Conservation (phyloP, 1,140 invertebrate species). For the Cotesia typhae region DNA sequence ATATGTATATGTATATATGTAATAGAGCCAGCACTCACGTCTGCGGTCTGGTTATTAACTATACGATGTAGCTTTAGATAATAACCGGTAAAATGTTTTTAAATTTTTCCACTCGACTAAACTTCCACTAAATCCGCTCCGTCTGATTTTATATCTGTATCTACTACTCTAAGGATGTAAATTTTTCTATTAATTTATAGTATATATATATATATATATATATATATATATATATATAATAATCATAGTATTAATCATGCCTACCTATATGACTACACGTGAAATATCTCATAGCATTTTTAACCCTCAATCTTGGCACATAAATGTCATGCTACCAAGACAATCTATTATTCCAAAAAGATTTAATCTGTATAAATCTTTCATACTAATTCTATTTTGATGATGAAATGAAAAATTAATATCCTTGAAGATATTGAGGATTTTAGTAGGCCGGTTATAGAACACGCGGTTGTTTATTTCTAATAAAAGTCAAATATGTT, state of each 20-base stretch:
- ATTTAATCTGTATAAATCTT: neutral
- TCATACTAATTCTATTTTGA: neutral
- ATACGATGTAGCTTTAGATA: neutral
- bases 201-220: too few species aligned
- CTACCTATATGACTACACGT: neutral
- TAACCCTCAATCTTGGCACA: neutral
- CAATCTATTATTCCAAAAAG: neutral
- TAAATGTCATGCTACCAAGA: neutral
- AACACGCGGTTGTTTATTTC: too few species aligned
- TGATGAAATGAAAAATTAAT: neutral
- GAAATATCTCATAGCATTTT: neutral
- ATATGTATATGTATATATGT: too few species aligned
- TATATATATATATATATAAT: too few species aligned
- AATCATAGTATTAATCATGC: neutral
- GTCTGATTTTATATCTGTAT: slow-evolving; percentile 1
- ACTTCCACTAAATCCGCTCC: neutral
- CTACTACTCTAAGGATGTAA: neutral
- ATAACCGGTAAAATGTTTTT: slow-evolving; percentile 11
- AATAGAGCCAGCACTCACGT: too few species aligned
- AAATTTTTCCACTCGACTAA: slow-evolving; percentile 28
- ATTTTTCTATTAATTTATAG: too few species aligned
- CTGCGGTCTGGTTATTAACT: neutral
- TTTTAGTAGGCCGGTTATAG: too few species aligned
- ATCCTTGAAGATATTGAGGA: too few species aligned
- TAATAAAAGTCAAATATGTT: too few species aligned